These are phyloP conservation scores for Falco peregrinus DNA, from an alignment of 2,797 vertebrate genomes.

Conservation along the genomic window DNA sequence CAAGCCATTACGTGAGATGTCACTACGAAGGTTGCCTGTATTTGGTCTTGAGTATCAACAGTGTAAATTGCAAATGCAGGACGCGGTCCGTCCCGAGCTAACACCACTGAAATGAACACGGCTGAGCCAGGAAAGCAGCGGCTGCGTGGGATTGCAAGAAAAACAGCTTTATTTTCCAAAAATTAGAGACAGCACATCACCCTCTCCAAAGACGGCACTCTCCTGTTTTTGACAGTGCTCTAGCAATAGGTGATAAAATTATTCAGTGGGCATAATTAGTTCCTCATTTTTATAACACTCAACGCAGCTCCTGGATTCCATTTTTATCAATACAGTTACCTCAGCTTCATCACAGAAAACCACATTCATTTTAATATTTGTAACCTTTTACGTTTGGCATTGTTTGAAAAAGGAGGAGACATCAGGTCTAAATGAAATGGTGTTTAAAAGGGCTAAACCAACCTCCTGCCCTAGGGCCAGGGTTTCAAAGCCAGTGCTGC, in stretches of 20 bases:
- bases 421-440: background rate
- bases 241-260: constrained; percentile 3
- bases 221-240: background rate
- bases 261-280: background rate
- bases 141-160: background rate
- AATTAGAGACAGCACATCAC: background rate
- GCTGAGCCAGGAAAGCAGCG: background rate
- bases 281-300: background rate
- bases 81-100: background rate
- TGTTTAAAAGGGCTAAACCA: background rate
- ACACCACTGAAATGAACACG: background rate
- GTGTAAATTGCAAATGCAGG: background rate
- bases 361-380: constrained; percentile 1
- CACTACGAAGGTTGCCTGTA: background rate
- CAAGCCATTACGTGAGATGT: background rate
- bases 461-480: background rate
- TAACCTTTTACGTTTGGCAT: background rate
- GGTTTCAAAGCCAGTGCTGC: background rate
- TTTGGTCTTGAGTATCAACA: background rate
- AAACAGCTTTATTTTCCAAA: background rate
- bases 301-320: background rate
- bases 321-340: background rate
- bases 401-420: constrained; percentile 26
- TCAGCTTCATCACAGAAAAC: background rate
- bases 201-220: background rate